These are phyloP conservation scores for Tarsius wallacei DNA, from an alignment of 2,797 vertebrate genomes.

Conservation along the genomic window DNA sequence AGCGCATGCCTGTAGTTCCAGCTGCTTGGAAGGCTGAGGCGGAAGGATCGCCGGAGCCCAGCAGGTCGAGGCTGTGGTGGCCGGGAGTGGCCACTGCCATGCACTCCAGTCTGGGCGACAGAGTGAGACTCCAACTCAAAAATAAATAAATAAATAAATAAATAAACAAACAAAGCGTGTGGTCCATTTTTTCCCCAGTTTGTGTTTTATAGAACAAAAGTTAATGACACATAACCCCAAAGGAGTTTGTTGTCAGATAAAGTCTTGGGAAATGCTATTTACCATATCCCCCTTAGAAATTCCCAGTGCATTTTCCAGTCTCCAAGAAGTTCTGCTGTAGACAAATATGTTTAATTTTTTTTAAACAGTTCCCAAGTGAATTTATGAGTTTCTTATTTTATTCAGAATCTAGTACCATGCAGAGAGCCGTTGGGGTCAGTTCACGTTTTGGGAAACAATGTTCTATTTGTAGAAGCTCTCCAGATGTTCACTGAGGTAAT, in stretches of 20 bases:
- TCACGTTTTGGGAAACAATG: background rate
- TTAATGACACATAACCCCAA: background rate
- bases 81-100: too few species aligned
- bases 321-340: conserved; percentile 1
- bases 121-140: too few species aligned
- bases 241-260: background rate
- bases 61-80: too few species aligned
- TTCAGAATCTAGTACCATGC: background rate
- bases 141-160: too few species aligned
- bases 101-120: too few species aligned
- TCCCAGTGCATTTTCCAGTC: background rate
- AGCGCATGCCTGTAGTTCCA: too few species aligned
- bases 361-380: background rate
- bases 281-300: background rate
- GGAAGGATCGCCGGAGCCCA: too few species aligned
- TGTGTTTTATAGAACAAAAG: background rate
- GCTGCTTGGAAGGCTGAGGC: too few species aligned
- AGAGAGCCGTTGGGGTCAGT: background rate
- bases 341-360: background rate
- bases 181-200: background rate
- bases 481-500: background rate
- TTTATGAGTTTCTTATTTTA: conserved; percentile 49
- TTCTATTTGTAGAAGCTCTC: background rate
- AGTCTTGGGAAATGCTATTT: background rate
- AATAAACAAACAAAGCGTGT: too few species aligned